Evolutionary conservation across 2,888 invertebrate genomes (phyloP), one percentile per base, ranked within the genome.

Genomic region (Nomada flava): DNA sequence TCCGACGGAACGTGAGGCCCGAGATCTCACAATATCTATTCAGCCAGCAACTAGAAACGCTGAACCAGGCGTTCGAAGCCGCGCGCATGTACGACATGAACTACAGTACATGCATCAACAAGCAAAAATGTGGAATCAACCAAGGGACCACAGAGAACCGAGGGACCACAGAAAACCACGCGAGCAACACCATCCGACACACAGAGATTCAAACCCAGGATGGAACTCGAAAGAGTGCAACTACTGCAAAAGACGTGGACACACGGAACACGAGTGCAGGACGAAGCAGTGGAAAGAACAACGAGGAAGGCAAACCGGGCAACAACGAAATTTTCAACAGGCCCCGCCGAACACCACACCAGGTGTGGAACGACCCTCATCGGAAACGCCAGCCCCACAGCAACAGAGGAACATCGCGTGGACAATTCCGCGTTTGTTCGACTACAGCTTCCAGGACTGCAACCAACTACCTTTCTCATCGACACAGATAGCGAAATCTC

Each of bases 311-410:
- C 20, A 3, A 10, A 15, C 5, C 1, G 68, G 20, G 18, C 68
- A 68, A 3, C 53, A 69, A 13, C 68, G 62, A 75, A 75, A 75
- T 75, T 68, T 75, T 75, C 55, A 63, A 0, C 13, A 20, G 68
- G 55, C 26, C 1, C 62, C 23, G 15, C 63, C 36, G 50, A 70
- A 76, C 53, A 5, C 63, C n/a, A 11, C 7, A 68, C 69, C 69
- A 2, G 55, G 69, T 20, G 76, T 15, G 4, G 23, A 3, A 47
- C 69, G 1, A 9, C 42, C 42, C 29, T 0, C 42, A 69, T 76
- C 36, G 69, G 63, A 0, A 69, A 68, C 29, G 2, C 20, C 47
- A 69, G 44, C 2, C 4, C 67, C 5, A 5, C 75, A 18, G 42
- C 60, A 62, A 2, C 75, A 62, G 53, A 63, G 18, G 62, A 67